Evolutionary conservation across 2,888 invertebrate genomes (phyloP), one percentile per base, ranked within the genome.

Genomic region (Andrena minutula): DNA sequence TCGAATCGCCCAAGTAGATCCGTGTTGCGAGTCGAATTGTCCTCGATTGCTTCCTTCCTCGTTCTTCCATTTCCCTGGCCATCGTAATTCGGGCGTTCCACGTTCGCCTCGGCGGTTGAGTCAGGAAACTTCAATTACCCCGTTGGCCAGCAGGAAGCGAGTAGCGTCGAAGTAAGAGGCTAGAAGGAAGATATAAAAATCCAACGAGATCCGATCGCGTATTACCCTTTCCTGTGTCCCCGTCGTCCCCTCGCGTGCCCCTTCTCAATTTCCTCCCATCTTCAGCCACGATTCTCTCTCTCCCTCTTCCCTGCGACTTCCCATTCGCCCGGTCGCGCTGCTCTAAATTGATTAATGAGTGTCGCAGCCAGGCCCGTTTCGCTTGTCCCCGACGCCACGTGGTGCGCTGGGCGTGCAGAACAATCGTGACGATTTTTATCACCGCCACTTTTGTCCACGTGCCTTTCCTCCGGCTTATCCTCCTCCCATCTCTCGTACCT

Each of bases 291-390:
- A 10, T 49, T 47, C 28, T 20, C 26, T 64, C 1, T 56, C 47
- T 16, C 56, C 20, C 61, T 53, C 30, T 41, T 64, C 20, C 32
- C 35, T 41, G 1, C 32, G 10, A 6, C 47, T 53, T 23, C 8
- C 35, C 58, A 61, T 69, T 63, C 53, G 16, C 47, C 60, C 8
- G 1, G 16, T 7, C 30, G 16, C 71, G 49, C 61, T 41, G 28
- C 20, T 16, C 60, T 73, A 86, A 86, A 79, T 84, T 84, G 64
- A 79, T 75, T 82, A 86, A 79, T 70, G 77, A 71, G 35, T 70
- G 70, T 73, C 61, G 32, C 74, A 16, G 47, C 56, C 68, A 5
- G 53, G 28, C 63, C 61, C 58, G 68, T 78, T 74, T 78, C 53
- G 66, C 5, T 73, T 63, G 71, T 77, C 68, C 20, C 75, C 35